Base-by-base conservation (phyloP, 1,140 invertebrate genomes). In the Bombus pascuorum region DNA sequence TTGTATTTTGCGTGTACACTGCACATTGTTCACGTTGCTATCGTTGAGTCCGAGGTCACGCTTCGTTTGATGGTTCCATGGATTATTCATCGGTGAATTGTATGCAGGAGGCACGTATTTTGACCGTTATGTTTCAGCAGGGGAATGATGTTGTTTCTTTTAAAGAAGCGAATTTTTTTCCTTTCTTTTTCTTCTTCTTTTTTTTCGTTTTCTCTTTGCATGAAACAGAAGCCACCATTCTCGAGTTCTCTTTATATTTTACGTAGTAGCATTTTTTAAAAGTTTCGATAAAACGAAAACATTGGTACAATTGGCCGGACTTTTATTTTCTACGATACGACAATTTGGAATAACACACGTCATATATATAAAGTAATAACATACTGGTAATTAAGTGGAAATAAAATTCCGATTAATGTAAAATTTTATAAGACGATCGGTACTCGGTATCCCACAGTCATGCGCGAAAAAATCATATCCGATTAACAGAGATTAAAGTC, bases 71-170 rank as follows among this genome's bases (percentile, higher is more conserved):
- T 42, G 39, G 70, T 72, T 72, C 13, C 70, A 72, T 72, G 70
- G 70, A 72, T 72, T 72, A 72, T 72, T 72, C 70, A 72, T 72
- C 22, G 70, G 28, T n/a, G 37, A 72, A 72, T 72, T 72, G 70
- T 72, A 72, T 42, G 70, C 70, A 72, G 37, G 39, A 42, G 70
- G 70, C 70, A 72, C 70, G 70, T 72, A 72, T 72, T 72, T 42
- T 42, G 70, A 72, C 70, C 70, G 39, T 72, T 72, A 72, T 72
- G 34, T 42, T 72, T 42, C 6, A 72, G 6, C 39, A 13, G 37
- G 12, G 70, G 70, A 42, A n/a, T 25, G 39, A 71, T 39, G 22
- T n/a, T 71, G 22, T 42, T 72, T 42, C 39, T n/a, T 72, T 15
- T 39, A n/a, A 72, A 72, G 25, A n/a, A 42, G 25, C 22, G 12